Percentiles rank a stretch among this genome's conserved stretches.
phyloP scores from a whole-genome alignment of 1,140 invertebrate genomes.

The Heliconius hewitsoni region DNA sequence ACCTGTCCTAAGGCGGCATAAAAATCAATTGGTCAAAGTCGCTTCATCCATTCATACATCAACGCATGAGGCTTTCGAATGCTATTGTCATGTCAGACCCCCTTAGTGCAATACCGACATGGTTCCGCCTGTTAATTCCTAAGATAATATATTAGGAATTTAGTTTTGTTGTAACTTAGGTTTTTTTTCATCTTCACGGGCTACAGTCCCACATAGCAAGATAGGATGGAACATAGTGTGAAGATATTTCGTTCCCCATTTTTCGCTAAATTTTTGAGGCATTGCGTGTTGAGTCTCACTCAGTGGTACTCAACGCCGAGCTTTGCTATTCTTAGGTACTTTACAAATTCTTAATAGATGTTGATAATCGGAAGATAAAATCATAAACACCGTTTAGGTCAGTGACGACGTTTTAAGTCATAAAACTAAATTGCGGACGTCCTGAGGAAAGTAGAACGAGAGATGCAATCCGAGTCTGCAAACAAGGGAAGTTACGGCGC shows the following conservation, averaged over 20 bases:
- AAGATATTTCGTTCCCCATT: no score
- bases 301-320: no score
- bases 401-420: conserved; percentile 72
- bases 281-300: no score
- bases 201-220: no score
- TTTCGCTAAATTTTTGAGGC: no score
- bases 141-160: conserved; percentile 44
- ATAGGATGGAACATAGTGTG: no score
- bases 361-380: conserved; percentile 32
- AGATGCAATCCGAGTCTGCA: conserved; percentile 79
- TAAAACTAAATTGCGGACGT: conserved; percentile 78
- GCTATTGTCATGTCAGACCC: conserved; percentile 62
- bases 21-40: conserved; percentile 78
- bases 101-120: conserved; percentile 64
- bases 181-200: neutral
- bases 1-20: conserved; percentile 54
- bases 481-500: conserved; percentile 77
- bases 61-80: conserved; percentile 52
- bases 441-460: conserved; percentile 75
- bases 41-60: conserved; percentile 57
- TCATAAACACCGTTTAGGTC: conserved; percentile 58
- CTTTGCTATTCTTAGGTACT: neutral
- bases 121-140: conserved; percentile 49
- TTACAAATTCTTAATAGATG: conserved; percentile 23
- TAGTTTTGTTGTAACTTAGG: conserved; percentile 9